Base-by-base conservation (phyloP, 2,888 invertebrate species). In the Hemistola chrysoprasaria region DNA sequence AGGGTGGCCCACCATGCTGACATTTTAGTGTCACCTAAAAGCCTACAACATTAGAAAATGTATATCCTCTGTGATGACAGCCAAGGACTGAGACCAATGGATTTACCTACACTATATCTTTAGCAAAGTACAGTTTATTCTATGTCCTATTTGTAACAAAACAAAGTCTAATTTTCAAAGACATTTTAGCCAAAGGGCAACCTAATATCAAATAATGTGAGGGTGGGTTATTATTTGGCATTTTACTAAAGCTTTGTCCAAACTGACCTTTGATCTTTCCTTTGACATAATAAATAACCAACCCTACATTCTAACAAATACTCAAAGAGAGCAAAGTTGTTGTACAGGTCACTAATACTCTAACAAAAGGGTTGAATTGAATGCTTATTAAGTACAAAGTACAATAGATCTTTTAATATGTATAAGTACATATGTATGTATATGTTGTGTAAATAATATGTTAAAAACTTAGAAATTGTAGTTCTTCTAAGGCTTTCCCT, bases 201-300 rank as follows among this genome's bases (percentile, higher is more conserved):
- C 16, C 16, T 16, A 16, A 16, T 16, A 16, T 16, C 16, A 16
- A 16, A 9, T 7, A 21, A 25, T 16, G 24, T 34, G 21, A 32
- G 3, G 22, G 16, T 1, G 11, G 22, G 8, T 9, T 10, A 21
- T 2, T 9, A 27, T 27, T 7, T 36, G 42, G 11, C 32, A 33
- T 43, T 37, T 38, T 21, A 21, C 27, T n/a, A 34, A 11, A 9
- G 11, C 38, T 30, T 44, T 44, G 43, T 44, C 26, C 22, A 10
- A 20, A 10, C 11, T 16, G 16, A 26, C 34, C 34, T 36, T 36
- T 35, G 39, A 31, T 11, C 44, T 44, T 44, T 35, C 7, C 38
- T 36, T 27, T 32, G 32, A 30, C 43, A 32, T 33, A 22, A 29
- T 16, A 16, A 16, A 16, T 16, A 16, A 4, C 3, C 4, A 16